These are phyloP conservation scores for Ormyrus labotus DNA, from an alignment of 2,888 invertebrate genomes.

Conservation along the genomic window DNA sequence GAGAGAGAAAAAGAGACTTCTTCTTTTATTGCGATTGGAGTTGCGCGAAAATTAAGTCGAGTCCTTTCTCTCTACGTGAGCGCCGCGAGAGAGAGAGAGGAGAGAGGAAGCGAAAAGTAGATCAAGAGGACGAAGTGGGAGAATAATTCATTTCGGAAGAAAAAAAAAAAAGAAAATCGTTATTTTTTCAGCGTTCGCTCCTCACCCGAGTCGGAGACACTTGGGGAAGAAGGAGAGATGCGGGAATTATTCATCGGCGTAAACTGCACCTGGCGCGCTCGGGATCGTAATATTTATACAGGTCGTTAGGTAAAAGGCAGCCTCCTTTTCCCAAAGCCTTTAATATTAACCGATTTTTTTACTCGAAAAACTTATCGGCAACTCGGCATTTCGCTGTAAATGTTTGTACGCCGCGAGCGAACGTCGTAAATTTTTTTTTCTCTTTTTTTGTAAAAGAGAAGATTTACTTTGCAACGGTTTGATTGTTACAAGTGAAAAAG, in stretches of 20 bases:
- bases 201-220: neutral
- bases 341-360: too few relatives aligned
- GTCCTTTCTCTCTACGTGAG: neutral
- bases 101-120: constrained; percentile 11
- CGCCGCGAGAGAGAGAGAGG: too few relatives aligned
- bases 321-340: too few relatives aligned
- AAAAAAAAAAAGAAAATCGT: neutral
- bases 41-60: constrained; percentile 20
- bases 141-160: constrained; percentile 27
- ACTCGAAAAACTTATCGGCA: too few relatives aligned
- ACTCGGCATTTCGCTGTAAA: too few relatives aligned
- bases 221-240: neutral
- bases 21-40: constrained; percentile 4
- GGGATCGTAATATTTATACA: too few relatives aligned
- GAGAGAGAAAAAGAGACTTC: neutral
- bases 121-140: neutral
- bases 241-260: neutral
- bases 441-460: too few relatives aligned
- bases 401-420: too few relatives aligned
- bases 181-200: neutral
- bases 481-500: too few relatives aligned
- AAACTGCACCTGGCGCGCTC: neutral
- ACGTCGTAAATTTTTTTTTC: too few relatives aligned
- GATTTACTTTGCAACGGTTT: too few relatives aligned
- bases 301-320: too few relatives aligned